Conservation (phyloP, 2,113 vertebrate species). For the Leptosomus discolor region DNA sequence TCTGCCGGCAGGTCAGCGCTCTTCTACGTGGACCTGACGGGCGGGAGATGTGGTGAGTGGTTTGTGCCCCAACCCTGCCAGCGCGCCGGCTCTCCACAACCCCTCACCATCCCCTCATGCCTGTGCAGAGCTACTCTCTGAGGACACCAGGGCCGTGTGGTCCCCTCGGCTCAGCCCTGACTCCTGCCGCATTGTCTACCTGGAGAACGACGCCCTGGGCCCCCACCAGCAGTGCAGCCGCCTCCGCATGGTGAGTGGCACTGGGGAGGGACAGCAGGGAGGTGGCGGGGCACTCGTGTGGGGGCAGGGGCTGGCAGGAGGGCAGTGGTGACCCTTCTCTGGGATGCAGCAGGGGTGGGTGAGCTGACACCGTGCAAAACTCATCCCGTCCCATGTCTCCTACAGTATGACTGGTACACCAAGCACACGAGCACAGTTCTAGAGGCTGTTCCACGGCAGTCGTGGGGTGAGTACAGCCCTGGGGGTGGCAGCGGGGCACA, state of each 20-base stretch:
- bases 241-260: slow-evolving; percentile 26
- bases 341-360: background rate
- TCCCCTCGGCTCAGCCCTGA: slow-evolving; percentile 41
- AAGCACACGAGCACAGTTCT: slow-evolving; percentile 3
- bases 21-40: slow-evolving; percentile 19
- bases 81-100: background rate
- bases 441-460: background rate
- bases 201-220: background rate
- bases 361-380: background rate
- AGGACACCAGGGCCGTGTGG: slow-evolving; percentile 7
- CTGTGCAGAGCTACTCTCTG: background rate
- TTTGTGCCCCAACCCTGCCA: rapidly evolving
- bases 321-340: background rate
- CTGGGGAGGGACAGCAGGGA: rapidly evolving
- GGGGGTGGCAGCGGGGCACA: rapidly evolving
- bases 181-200: background rate
- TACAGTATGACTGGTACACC: slow-evolving; percentile 35
- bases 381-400: rapidly evolving
- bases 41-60: background rate
- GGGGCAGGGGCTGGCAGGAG: background rate
- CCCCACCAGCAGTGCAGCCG: slow-evolving; percentile 58
- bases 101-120: background rate
- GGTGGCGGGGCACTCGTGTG: background rate
- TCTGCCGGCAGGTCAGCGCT: slow-evolving; percentile 16
- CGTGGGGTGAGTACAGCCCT: background rate